Conservation (phyloP, 2,888 invertebrate genomes). For the Amblyteles armatorius region DNA sequence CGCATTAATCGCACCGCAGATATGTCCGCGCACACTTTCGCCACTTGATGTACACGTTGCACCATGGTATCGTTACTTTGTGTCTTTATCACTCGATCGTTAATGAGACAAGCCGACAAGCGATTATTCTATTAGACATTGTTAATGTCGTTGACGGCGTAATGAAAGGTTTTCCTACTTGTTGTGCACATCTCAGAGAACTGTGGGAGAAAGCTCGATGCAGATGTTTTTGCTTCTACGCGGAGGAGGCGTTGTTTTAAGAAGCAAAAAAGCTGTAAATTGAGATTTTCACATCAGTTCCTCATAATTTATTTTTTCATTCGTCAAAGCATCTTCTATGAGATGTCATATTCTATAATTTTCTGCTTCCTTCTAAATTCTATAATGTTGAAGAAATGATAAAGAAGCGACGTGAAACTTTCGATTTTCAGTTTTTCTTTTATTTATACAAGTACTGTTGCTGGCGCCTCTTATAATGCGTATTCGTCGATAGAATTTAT, state of each 20-base stretch:
- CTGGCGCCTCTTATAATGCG: neutral
- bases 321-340: no score
- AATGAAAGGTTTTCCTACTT: slow-evolving; percentile 3
- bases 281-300: no score
- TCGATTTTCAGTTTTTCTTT: no score
- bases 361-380: no score
- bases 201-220: neutral
- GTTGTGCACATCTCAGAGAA: neutral
- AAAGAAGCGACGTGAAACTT: no score
- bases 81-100: neutral
- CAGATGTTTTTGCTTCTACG: neutral
- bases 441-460: neutral
- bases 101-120: slow-evolving; percentile 6
- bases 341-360: no score
- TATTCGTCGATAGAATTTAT: slow-evolving; percentile 12
- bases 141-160: neutral
- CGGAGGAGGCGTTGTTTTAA: no score
- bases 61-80: neutral
- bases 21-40: slow-evolving; percentile 36
- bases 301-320: no score
- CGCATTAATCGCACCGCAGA: slow-evolving; percentile 13
- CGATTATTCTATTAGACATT: slow-evolving; percentile 14
- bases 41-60: slow-evolving; percentile 1
- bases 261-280: no score
- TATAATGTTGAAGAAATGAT: no score